phyloP scores from a whole-genome alignment of 2,888 invertebrate species.

The Bursaphelenchus okinawaensis region DNA sequence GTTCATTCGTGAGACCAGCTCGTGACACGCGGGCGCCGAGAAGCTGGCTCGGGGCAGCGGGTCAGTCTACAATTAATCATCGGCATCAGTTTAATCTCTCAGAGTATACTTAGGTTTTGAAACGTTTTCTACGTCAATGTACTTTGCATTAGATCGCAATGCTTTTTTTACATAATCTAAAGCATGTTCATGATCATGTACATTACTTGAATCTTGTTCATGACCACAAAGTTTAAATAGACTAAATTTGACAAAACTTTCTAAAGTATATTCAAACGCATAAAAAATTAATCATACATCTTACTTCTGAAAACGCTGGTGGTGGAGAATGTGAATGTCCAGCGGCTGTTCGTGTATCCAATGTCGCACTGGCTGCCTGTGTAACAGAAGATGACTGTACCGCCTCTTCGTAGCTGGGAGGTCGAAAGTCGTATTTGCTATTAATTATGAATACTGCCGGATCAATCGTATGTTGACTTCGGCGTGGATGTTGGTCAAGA shows the following conservation, averaged over 20 bases:
- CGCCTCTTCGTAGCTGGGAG: constrained; percentile 11
- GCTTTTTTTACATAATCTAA: too few relatives aligned
- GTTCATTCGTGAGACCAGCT: too few relatives aligned
- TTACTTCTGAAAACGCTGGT: constrained; percentile 14
- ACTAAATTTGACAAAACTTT: too few relatives aligned
- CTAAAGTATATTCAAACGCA: too few relatives aligned
- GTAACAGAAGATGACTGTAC: neutral
- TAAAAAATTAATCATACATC: too few relatives aligned
- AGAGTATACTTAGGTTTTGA: too few relatives aligned
- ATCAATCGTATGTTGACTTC: neutral
- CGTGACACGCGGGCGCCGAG: neutral
- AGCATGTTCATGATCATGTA: too few relatives aligned
- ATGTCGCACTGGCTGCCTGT: neutral
- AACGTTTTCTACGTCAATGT: too few relatives aligned
- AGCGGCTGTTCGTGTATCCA: neutral
- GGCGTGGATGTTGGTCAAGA: neutral
- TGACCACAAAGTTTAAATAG: too few relatives aligned
- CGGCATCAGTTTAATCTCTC: too few relatives aligned
- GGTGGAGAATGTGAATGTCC: constrained; percentile 8
- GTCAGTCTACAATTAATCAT: neutral
- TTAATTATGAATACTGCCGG: neutral
- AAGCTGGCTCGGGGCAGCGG: neutral
- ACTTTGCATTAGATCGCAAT: too few relatives aligned
- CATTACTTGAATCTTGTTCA: too few relatives aligned
- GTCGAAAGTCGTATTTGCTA: constrained; percentile 9